Percentiles rank a stretch among this genome's conserved stretches.
Conservation (phyloP, 2,888 invertebrate species). For the Andrena haemorrhoa region DNA sequence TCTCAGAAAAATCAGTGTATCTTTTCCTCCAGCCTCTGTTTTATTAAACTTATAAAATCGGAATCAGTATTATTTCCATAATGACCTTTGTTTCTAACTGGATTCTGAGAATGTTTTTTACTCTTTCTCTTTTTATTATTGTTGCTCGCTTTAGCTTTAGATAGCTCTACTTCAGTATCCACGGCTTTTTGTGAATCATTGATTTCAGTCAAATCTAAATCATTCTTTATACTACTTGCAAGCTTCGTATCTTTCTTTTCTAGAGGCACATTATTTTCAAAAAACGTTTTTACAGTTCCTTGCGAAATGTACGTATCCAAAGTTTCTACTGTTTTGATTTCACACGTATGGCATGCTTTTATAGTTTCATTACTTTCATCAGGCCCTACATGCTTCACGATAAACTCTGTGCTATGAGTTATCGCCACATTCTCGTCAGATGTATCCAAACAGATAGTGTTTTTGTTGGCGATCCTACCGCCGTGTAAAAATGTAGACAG, state of each 20-base stretch:
- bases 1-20: not conserved
- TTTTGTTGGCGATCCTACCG: conserved; percentile 79
- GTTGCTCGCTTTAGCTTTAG: conserved; percentile 21
- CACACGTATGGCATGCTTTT: not conserved
- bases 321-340: not conserved
- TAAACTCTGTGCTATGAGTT: conserved; percentile 75
- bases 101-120: conserved; percentile 27
- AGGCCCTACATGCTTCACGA: conserved; percentile 65
- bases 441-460: conserved; percentile 75
- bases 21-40: conserved; percentile 69
- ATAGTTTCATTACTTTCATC: conserved; percentile 11
- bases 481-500: conserved; percentile 79
- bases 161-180: conserved; percentile 36
- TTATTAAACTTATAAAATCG: conserved; percentile 77
- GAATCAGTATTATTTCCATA: conserved; percentile 26
- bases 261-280: not conserved
- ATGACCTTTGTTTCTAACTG: not conserved
- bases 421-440: conserved; percentile 76
- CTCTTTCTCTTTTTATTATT: conserved; percentile 13
- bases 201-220: not conserved
- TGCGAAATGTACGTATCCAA: not conserved
- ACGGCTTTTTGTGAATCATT: conserved; percentile 1
- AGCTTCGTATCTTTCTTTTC: not conserved
- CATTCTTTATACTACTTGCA: not conserved
- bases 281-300: conserved; percentile 16